Conservation (phyloP, 2,797 vertebrate genomes). For the Coregonus suidteri region DNA sequence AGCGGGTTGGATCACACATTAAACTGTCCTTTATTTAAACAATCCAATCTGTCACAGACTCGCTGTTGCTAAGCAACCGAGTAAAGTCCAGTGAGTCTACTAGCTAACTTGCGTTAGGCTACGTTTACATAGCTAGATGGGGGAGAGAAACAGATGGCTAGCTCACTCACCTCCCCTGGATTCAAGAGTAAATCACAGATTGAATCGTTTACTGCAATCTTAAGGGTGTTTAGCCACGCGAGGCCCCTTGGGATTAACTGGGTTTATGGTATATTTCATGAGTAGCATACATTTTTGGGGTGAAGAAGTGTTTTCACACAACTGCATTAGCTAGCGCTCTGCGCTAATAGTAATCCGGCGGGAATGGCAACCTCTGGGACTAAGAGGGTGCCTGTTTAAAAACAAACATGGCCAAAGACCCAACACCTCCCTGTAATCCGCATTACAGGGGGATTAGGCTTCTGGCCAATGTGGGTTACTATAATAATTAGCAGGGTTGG, state of each 20-base stretch:
- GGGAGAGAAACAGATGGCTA: constrained; percentile 30
- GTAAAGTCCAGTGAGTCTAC: constrained; percentile 22
- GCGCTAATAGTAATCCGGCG: constrained; percentile 59
- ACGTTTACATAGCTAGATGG: constrained; percentile 29
- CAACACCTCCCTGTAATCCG: constrained; percentile 63
- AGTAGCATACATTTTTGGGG: constrained; percentile 55
- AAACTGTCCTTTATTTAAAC: constrained; percentile 14
- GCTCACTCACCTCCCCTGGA: constrained; percentile 44
- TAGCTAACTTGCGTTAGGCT: constrained; percentile 6
- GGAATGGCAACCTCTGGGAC: constrained; percentile 50
- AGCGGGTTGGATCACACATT: constrained; percentile 1
- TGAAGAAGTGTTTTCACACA: constrained; percentile 47
- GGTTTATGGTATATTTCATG: constrained; percentile 76
- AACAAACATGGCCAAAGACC: constrained; percentile 72
- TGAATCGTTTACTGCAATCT: constrained; percentile 79
- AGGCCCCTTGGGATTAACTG: constrained; percentile 61
- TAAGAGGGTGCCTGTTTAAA: constrained; percentile 67
- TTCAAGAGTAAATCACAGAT: constrained; percentile 71
- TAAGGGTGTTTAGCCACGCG: constrained; percentile 67
- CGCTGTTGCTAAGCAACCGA: constrained; percentile 29
- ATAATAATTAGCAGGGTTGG: neutral
- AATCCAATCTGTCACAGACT: constrained; percentile 7
- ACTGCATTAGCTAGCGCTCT: constrained; percentile 28
- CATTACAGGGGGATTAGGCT: constrained; percentile 53
- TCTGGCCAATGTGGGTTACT: neutral